Conservation (phyloP, 2,797 vertebrate genomes). For the Mormyrus hasselquistii region DNA sequence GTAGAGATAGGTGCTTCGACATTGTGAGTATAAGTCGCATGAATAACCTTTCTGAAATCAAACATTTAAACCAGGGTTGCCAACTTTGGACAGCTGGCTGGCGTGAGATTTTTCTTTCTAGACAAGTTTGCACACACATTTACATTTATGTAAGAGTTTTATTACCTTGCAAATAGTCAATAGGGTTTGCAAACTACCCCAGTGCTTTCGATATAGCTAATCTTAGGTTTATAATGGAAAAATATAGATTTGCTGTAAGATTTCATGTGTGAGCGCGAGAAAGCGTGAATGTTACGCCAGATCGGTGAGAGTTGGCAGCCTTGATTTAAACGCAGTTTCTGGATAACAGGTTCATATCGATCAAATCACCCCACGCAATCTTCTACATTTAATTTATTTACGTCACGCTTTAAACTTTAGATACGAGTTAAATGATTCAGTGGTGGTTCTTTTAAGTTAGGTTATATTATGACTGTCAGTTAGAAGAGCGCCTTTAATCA, state of each 20-base stretch:
- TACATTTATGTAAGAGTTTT: not conserved
- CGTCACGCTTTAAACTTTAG: not conserved
- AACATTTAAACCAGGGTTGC: not conserved
- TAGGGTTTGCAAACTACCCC: not conserved
- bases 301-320: not conserved
- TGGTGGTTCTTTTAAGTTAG: not conserved
- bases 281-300: not conserved
- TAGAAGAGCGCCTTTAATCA: not conserved
- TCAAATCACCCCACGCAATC: not conserved
- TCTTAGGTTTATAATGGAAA: not conserved
- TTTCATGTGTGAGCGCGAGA: not conserved
- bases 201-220: not conserved
- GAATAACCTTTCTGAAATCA: not conserved
- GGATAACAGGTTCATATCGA: not conserved
- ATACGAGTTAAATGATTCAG: not conserved
- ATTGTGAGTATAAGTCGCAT: slow-evolving; percentile 11
- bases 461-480: not conserved
- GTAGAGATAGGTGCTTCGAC: too few relatives aligned
- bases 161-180: not conserved
- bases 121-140: not conserved
- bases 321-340: not conserved
- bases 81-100: not conserved
- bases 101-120: not conserved
- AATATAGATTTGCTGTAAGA: not conserved
- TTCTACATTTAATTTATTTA: not conserved